These are phyloP conservation scores for Paraplagusia blochii DNA, from an alignment of 2,113 vertebrate genomes.

Conservation along the genomic window DNA sequence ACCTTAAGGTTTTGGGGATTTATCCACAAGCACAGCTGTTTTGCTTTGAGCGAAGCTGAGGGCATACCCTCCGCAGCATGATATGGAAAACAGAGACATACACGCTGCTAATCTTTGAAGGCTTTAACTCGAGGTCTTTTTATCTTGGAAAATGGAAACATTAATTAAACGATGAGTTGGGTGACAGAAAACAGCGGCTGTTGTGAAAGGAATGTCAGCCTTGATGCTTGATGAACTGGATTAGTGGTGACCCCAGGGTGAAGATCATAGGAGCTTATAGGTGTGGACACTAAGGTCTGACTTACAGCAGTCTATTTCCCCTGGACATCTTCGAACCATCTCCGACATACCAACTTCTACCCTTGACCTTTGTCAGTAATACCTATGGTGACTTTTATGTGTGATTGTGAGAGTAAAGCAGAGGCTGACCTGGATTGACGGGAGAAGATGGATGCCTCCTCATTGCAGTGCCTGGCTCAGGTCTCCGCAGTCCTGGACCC, in stretches of 20 bases:
- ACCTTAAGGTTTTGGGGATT: conserved; percentile 27
- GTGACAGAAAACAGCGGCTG: conserved; percentile 45
- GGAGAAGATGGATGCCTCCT: conserved; percentile 67
- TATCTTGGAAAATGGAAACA: conserved; percentile 54
- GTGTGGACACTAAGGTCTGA: conserved; percentile 45
- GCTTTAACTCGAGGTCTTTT: conserved; percentile 36
- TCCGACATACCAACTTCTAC: not conserved
- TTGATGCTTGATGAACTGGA: conserved; percentile 42
- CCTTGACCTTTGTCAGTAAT: conserved; percentile 38
- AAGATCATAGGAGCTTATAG: conserved; percentile 42
- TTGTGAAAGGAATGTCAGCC: conserved; percentile 48
- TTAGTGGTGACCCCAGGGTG: conserved; percentile 51
- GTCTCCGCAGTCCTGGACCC: conserved; percentile 68
- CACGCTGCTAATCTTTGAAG: conserved; percentile 35
- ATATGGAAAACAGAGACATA: conserved; percentile 46
- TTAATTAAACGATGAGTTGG: conserved; percentile 28
- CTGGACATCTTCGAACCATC: conserved; percentile 1
- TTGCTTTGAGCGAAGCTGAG: conserved; percentile 25
- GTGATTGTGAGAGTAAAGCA: conserved; percentile 1
- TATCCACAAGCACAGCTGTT: conserved; percentile 60
- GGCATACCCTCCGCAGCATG: conserved; percentile 42
- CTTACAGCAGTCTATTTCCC: conserved; percentile 20
- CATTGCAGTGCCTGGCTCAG: conserved; percentile 63
- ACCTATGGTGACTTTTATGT: conserved; percentile 19
- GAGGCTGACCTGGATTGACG: conserved; percentile 71